phyloP scores from a whole-genome alignment of 2,113 vertebrate genomes.

The Capreolus pygargus region DNA sequence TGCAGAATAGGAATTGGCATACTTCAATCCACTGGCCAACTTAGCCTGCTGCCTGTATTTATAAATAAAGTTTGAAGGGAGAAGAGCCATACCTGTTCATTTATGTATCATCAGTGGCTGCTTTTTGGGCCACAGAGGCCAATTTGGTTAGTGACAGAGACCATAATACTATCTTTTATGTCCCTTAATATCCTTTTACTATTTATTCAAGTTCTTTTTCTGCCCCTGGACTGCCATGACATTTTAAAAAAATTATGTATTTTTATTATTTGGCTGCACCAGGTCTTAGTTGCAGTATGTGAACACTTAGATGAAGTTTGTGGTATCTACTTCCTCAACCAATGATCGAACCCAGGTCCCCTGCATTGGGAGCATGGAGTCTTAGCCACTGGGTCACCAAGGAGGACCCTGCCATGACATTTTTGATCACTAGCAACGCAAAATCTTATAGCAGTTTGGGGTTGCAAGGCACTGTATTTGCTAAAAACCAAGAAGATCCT shows the following conservation, averaged over 20 bases:
- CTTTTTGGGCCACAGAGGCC: not conserved
- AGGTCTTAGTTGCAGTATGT: not conserved
- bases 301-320: not conserved
- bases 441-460: not conserved
- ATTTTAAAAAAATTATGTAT: not conserved
- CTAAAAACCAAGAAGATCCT: not conserved
- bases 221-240: not conserved
- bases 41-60: not conserved
- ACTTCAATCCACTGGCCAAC: not conserved
- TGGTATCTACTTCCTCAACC: not conserved
- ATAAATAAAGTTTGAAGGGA: not conserved
- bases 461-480: not conserved
- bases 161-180: not conserved
- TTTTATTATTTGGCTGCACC: not conserved
- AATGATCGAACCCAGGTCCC: not conserved
- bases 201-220: not conserved
- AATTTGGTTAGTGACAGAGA: not conserved
- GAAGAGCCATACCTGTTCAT: rapidly evolving
- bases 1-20: not conserved
- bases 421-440: not conserved
- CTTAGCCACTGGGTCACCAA: not conserved
- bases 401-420: not conserved
- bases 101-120: not conserved
- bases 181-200: not conserved
- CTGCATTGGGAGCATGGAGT: not conserved